phyloP scores from a whole-genome alignment of 2,113 vertebrate genomes.

The Pyxicephalus adspersus region DNA sequence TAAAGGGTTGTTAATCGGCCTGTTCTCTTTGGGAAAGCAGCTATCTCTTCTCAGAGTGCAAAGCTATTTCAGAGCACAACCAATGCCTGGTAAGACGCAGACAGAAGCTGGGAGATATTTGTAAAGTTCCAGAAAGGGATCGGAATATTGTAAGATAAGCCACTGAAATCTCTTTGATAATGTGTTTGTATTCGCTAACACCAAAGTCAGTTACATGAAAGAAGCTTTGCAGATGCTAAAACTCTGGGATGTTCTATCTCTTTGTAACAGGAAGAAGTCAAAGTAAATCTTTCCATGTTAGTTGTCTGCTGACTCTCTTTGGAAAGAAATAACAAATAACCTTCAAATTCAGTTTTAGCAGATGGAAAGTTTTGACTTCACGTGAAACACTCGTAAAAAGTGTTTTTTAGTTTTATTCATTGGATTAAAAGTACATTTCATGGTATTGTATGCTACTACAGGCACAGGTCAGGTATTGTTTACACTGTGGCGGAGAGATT shows the following conservation, averaged over 20 bases:
- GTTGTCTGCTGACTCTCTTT: not conserved
- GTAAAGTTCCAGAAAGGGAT: not conserved
- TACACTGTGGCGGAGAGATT: no score
- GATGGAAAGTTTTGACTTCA: constrained; percentile 1
- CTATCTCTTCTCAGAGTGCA: not conserved
- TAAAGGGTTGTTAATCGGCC: no score
- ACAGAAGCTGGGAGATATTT: constrained; percentile 32
- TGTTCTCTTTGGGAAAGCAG: not conserved
- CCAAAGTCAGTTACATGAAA: constrained; percentile 24
- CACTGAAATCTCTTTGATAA: constrained; percentile 19
- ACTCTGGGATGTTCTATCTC: constrained; percentile 26
- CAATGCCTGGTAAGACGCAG: not conserved
- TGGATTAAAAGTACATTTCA: not conserved
- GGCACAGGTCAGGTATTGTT: no score
- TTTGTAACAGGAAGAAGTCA: not conserved
- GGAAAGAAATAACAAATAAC: not conserved
- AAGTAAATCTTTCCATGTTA: constrained; percentile 19
- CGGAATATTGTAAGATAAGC: constrained; percentile 28
- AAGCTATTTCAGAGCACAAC: constrained; percentile 1
- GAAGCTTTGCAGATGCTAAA: not conserved
- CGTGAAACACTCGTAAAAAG: not conserved
- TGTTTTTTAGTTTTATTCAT: not conserved
- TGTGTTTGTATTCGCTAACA: constrained; percentile 29
- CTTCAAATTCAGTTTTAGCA: not conserved
- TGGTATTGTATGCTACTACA: no score